Evolutionary conservation across 2,113 vertebrate genomes (phyloP).

Genomic region (Microtus montanus): DNA sequence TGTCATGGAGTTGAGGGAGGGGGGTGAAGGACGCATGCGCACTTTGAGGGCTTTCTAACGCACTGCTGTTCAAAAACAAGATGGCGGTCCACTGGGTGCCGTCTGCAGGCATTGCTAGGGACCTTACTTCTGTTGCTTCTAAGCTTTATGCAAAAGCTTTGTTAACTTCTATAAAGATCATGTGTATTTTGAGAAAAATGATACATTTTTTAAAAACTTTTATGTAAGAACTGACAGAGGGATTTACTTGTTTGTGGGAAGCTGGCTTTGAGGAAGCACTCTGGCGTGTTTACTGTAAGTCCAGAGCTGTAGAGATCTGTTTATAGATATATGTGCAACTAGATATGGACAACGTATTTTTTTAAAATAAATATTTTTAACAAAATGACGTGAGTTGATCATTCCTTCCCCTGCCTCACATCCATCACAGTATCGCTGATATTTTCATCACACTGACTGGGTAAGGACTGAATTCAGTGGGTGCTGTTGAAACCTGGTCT

Average conservation of each 20-base stretch:
- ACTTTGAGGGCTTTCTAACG: slow-evolving; percentile 62
- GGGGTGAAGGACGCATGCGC: slow-evolving; percentile 11
- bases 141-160: slow-evolving; percentile 81
- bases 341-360: slow-evolving; percentile 89
- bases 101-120: slow-evolving; percentile 63
- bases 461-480: not conserved
- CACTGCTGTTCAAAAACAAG: slow-evolving; percentile 61
- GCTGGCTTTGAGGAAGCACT: slow-evolving; percentile 85
- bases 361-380: slow-evolving; percentile 91
- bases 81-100: not conserved
- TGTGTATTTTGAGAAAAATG: slow-evolving; percentile 75
- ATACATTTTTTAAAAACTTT: slow-evolving; percentile 78
- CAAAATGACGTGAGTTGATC: slow-evolving; percentile 72
- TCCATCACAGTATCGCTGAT: not conserved
- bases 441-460: not conserved
- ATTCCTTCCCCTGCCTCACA: slow-evolving; percentile 22
- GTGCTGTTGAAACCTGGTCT: not conserved
- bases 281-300: slow-evolving; percentile 84
- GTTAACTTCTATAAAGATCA: slow-evolving; percentile 77
- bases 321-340: slow-evolving; percentile 85
- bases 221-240: slow-evolving; percentile 85
- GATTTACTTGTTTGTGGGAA: slow-evolving; percentile 85
- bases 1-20: slow-evolving; percentile 17
- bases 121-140: slow-evolving; percentile 78
- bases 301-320: slow-evolving; percentile 81